A percentile compares a stretch with the other conserved stretches of the same genome.
phyloP scores from a whole-genome alignment of 2,797 vertebrate genomes.

The Microctenopoma steveboyesi region DNA sequence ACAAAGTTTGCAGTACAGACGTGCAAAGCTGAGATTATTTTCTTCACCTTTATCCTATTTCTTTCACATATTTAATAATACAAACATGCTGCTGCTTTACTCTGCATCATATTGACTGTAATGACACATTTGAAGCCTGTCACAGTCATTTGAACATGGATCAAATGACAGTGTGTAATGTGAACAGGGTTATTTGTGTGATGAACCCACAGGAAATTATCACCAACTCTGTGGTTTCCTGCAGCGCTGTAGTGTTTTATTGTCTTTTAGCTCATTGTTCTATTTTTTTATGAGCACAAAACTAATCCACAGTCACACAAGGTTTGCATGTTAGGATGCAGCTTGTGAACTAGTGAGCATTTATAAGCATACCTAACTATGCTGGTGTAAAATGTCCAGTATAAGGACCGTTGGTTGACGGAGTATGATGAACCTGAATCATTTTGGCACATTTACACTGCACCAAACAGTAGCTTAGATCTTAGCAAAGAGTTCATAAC shows the following conservation, averaged over 20 bases:
- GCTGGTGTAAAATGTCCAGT: too few species aligned
- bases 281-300: neutral
- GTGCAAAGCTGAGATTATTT: constrained; percentile 55
- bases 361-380: too few species aligned
- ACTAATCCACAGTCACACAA: neutral
- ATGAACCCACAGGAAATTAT: neutral
- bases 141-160: neutral
- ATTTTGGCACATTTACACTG: neutral
- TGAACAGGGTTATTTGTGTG: neutral
- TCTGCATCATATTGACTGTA: constrained; percentile 22
- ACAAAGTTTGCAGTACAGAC: constrained; percentile 65
- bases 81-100: constrained; percentile 47
- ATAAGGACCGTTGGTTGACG: neutral
- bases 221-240: neutral
- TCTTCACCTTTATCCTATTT: constrained; percentile 56
- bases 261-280: neutral
- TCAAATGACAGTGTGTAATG: neutral
- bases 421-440: neutral
- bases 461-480: constrained; percentile 34
- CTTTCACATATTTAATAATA: constrained; percentile 39
- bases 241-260: neutral
- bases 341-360: too few species aligned
- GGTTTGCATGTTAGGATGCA: too few species aligned
- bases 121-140: neutral
- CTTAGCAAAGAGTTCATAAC: constrained; percentile 1